Evolutionary conservation across 2,797 vertebrate genomes (phyloP).

Genomic region (Varecia variegata): DNA sequence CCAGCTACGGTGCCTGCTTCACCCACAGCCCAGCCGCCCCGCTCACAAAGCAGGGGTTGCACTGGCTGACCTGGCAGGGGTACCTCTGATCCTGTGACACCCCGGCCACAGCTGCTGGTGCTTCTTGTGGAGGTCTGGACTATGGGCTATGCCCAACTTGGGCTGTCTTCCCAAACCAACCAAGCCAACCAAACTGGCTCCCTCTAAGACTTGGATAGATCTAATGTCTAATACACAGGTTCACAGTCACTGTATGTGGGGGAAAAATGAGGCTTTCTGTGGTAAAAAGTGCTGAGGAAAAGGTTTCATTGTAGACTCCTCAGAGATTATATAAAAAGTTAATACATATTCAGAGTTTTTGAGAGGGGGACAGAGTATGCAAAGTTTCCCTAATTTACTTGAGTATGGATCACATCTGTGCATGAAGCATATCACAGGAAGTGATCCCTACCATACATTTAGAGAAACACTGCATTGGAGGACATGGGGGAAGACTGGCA

Average conservation of each 20-base stretch:
- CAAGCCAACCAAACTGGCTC: not conserved
- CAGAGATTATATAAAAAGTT: not conserved
- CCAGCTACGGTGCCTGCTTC: rapidly evolving
- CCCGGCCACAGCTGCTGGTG: not conserved
- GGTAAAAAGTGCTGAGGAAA: not conserved
- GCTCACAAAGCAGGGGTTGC: not conserved
- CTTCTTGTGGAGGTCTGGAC: not conserved
- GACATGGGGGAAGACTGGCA: not conserved
- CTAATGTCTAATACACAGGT: not conserved
- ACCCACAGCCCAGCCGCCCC: not conserved
- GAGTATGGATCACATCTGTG: not conserved
- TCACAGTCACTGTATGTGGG: not conserved
- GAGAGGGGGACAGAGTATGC: not conserved
- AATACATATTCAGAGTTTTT: not conserved
- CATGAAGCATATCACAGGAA: not conserved
- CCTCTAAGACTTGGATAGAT: not conserved
- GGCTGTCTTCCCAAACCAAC: not conserved
- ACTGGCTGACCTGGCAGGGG: not conserved
- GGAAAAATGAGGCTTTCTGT: not conserved
- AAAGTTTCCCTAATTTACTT: not conserved
- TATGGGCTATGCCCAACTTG: not conserved
- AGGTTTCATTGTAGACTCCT: not conserved
- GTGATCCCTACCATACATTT: not conserved
- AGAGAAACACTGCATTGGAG: not conserved
- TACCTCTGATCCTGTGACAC: not conserved